Base-by-base conservation (phyloP, 2,888 invertebrate genomes). In the Cyclophora punctaria region DNA sequence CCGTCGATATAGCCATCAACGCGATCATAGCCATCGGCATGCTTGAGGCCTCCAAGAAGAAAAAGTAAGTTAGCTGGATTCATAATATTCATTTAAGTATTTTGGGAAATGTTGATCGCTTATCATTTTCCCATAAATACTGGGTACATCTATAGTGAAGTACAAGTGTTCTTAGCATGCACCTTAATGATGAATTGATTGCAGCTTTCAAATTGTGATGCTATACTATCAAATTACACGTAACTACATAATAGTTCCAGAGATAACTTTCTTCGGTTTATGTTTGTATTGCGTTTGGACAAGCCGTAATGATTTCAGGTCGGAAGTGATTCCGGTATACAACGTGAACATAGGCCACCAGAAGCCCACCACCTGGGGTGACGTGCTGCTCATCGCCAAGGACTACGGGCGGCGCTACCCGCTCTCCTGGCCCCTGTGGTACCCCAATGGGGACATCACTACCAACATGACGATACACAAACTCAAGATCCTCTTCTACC, bases 281-380 rank as follows among this genome's bases (percentile, higher is more conserved):
- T 33, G 40, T 20, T 7, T 44, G 34, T 7, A 45, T 5, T 20
- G 7, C 6, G 6, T 45, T 41, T 7, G 47, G 20, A 20, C 20
- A 20, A 20, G 20, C 20, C 20, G 20, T 20, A 20, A 20, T 20
- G 4, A 52, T 84, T 86, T 44, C 74, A 94, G 94, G 61, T 70
- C 90, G 0, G 83, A 89, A 49, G 86, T 87, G 45, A 90, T 95
- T 45, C 94, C 96, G 0, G 95, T 98, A 3, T 97, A 95, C 84
- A 98, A 99, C 75, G 90, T 97, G 60, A 96, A 97, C 42, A 94
- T 95, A 51, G 95, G 96, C 6, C 93, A 93, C 45, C 90, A 94
- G 43, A 91, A 95, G 63, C 94, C 94, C 3, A 91, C 96, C 40
- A 94, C 94, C 0, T 98, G 98, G 97, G 93, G 93, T 3, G 93